phyloP scores from a whole-genome alignment of 2,797 vertebrate species.

The Falco biarmicus region DNA sequence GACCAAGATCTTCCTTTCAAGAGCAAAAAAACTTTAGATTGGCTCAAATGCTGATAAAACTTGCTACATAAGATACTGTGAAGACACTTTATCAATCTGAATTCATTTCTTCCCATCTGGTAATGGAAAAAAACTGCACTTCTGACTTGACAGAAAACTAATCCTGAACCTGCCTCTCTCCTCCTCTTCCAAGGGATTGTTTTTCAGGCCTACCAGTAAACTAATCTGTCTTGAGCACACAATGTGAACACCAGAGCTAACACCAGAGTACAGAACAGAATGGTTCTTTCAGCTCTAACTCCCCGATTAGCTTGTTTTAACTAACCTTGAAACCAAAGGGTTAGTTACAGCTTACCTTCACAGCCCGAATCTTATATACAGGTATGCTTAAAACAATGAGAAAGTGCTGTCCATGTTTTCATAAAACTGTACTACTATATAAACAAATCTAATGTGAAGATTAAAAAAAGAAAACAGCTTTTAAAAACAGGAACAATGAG shows the following conservation, averaged over 20 bases:
- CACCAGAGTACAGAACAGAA: not conserved
- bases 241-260: not conserved
- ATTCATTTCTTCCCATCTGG: not conserved
- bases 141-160: slow-evolving; percentile 29
- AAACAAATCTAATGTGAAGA: not conserved
- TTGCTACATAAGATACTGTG: accelerated
- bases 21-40: not conserved
- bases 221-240: not conserved
- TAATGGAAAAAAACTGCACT: slow-evolving; percentile 19
- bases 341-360: not conserved
- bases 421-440: not conserved
- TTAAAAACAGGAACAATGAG: not conserved
- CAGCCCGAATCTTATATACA: not conserved
- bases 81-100: not conserved
- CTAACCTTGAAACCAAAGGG: not conserved
- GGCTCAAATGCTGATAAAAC: not conserved
- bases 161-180: not conserved
- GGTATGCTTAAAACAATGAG: not conserved
- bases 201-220: slow-evolving; percentile 50
- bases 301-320: not conserved
- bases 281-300: not conserved
- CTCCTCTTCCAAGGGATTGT: slow-evolving; percentile 2
- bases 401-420: not conserved
- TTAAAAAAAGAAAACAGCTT: not conserved
- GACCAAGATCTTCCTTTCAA: not conserved